Conservation (phyloP, 2,797 vertebrate genomes). For the Epinephelus awoara region DNA sequence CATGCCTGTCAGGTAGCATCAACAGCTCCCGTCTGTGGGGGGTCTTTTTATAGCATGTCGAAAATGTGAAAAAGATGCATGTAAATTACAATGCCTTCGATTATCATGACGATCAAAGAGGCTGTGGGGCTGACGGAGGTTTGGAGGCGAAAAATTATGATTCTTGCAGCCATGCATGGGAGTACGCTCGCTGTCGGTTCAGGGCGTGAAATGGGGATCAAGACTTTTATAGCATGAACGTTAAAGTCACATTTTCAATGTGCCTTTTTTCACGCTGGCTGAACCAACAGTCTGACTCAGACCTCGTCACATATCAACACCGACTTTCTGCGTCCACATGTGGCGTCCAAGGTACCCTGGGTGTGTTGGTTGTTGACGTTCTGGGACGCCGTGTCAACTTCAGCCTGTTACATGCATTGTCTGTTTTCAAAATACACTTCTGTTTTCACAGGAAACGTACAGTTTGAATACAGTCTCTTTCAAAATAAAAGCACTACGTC, state of each 20-base stretch:
- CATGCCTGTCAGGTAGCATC: slow-evolving; percentile 27
- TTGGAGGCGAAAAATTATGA: background rate
- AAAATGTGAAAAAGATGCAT: background rate
- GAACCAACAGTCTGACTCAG: background rate
- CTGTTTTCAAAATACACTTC: too few species aligned
- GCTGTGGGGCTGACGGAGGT: slow-evolving; percentile 1
- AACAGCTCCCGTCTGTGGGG: background rate
- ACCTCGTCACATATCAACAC: too few species aligned
- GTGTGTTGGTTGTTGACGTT: too few species aligned
- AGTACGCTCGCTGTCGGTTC: background rate
- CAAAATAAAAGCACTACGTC: too few species aligned
- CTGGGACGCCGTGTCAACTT: too few species aligned
- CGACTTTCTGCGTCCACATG: too few species aligned
- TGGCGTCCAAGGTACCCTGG: too few species aligned
- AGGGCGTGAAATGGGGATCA: background rate
- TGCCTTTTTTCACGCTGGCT: background rate
- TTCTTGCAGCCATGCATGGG: background rate
- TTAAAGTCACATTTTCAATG: background rate
- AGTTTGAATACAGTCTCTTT: too few species aligned
- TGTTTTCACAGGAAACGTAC: too few species aligned
- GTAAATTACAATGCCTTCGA: slow-evolving; percentile 10
- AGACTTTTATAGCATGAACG: background rate
- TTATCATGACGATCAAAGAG: slow-evolving; percentile 7
- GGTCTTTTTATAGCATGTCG: background rate
- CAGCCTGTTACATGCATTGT: too few species aligned